Evolutionary conservation across 2,113 vertebrate species (phyloP).

Genomic region (Lepus americanus): DNA sequence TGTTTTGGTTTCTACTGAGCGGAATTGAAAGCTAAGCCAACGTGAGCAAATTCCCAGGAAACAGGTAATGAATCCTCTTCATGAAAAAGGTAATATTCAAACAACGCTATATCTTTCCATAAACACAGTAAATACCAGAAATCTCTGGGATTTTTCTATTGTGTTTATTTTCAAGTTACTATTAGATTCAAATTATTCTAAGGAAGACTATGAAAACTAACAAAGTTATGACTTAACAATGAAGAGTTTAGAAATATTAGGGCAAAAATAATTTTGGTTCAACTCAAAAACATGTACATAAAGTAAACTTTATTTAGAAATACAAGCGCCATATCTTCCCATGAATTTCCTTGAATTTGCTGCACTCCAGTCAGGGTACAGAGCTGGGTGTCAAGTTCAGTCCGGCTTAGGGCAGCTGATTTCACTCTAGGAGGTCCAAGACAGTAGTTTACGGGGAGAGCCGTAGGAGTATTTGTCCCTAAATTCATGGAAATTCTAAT

Average conservation of each 20-base stretch:
- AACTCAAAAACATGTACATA: conserved; percentile 5
- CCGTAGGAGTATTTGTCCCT: neutral
- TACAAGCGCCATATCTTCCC: neutral
- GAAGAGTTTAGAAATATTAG: conserved; percentile 13
- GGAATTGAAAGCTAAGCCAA: conserved; percentile 20
- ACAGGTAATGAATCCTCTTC: conserved; percentile 42
- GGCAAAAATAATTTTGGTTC: conserved; percentile 31
- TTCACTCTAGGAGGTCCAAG: neutral
- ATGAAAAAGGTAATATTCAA: conserved; percentile 13
- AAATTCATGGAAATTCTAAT: neutral
- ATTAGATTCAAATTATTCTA: conserved; percentile 35
- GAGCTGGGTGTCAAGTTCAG: neutral
- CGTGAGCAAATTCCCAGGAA: conserved; percentile 1
- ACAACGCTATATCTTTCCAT: neutral
- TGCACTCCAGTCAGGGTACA: neutral
- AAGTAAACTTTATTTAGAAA: conserved; percentile 47
- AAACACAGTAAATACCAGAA: conserved; percentile 25
- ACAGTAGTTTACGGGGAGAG: neutral
- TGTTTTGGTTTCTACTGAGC: neutral
- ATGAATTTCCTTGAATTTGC: neutral
- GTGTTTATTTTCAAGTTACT: conserved; percentile 15
- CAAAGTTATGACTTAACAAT: neutral
- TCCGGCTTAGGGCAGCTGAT: neutral
- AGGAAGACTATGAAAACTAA: conserved; percentile 28
- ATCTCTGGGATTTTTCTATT: neutral